phyloP scores from a whole-genome alignment of 2,888 invertebrate genomes.

The Gryllus longicercus region DNA sequence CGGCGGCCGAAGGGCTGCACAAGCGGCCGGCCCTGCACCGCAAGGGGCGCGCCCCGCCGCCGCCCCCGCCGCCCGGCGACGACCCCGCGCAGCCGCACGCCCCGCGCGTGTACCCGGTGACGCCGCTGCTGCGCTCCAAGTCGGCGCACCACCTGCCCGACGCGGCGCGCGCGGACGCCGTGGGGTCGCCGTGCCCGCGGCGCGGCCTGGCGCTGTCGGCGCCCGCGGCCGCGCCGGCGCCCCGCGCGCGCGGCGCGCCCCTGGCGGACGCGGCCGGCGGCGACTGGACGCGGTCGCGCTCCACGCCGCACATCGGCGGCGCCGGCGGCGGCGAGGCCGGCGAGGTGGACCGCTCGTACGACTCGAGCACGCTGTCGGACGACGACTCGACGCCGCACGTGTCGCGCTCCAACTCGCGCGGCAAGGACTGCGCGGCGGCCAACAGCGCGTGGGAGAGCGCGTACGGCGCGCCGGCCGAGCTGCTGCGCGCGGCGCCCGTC shows the following conservation, averaged over 20 bases:
- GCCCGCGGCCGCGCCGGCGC: neutral
- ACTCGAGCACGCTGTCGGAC: conserved; percentile 49
- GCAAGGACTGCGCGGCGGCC: conserved; percentile 45
- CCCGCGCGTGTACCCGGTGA: conserved; percentile 23
- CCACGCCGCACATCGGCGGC: conserved; percentile 41
- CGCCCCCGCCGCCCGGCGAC: conserved; percentile 37
- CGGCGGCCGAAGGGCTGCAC: conserved; percentile 32
- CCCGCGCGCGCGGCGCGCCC: conserved; percentile 21
- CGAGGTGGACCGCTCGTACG: conserved; percentile 44
- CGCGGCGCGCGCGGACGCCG: neutral
- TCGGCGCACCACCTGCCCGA: conserved; percentile 40
- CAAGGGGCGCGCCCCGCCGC: conserved; percentile 42
- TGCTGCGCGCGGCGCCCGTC: conserved; percentile 40
- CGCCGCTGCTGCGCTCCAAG: conserved; percentile 40
- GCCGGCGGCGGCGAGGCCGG: conserved; percentile 29
- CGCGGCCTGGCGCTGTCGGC: conserved; percentile 19
- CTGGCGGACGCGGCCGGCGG: conserved; percentile 20
- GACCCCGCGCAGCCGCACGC: conserved; percentile 22
- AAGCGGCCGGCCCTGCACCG: conserved; percentile 41
- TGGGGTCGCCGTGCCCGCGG: neutral
- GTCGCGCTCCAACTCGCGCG: conserved; percentile 49
- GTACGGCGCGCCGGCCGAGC: conserved; percentile 34
- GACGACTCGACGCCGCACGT: conserved; percentile 51
- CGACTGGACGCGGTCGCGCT: conserved; percentile 38
- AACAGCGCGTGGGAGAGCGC: conserved; percentile 41